Evolutionary conservation across 1,140 invertebrate genomes (phyloP).

Genomic region (Reticulitermes speratus): DNA sequence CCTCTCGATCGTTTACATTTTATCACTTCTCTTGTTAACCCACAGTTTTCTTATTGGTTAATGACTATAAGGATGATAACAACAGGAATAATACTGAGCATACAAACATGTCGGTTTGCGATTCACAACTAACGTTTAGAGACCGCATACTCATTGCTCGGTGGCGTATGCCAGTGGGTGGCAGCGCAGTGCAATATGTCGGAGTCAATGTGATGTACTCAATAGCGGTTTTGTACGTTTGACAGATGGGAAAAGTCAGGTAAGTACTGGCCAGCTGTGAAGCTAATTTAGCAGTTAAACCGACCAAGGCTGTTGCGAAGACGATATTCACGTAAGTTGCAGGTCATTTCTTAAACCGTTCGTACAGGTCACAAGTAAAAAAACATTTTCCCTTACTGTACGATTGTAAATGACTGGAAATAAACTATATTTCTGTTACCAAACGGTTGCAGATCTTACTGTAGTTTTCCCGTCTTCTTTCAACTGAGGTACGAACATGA

Average conservation of each 20-base stretch:
- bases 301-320: neutral
- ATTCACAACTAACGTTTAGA: no score
- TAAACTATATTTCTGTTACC: neutral
- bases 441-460: neutral
- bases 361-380: neutral
- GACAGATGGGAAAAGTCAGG: neutral
- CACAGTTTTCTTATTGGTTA: no score
- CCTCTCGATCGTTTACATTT: no score
- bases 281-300: neutral
- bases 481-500: neutral
- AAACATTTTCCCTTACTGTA: neutral
- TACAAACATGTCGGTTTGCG: no score
- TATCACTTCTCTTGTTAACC: no score
- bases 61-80: no score
- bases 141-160: no score
- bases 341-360: neutral
- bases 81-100: no score
- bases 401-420: neutral
- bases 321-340: neutral
- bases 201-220: no score
- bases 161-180: no score
- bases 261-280: neutral
- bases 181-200: no score
- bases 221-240: neutral
- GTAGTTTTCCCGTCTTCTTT: neutral